phyloP scores from a whole-genome alignment of 23 tunicate species.

The Halocynthia roretzi region DNA sequence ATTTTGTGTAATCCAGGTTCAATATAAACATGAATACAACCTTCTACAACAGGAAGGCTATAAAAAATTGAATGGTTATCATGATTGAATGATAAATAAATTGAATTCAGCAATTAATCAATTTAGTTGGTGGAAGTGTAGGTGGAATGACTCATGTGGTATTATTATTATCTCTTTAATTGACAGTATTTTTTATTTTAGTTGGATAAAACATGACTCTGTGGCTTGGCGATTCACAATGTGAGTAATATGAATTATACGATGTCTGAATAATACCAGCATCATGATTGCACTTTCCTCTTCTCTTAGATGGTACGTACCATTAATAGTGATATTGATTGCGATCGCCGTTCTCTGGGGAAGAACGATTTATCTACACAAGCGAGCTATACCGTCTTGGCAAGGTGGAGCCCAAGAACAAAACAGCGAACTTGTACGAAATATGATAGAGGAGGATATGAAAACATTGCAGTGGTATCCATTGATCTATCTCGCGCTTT shows the following conservation, averaged over 20 bases:
- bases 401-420: conserved; percentile 64
- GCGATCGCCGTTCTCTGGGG: conserved; percentile 37
- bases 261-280: background rate
- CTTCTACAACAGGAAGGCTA: too few species aligned
- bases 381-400: conserved; percentile 34
- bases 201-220: conserved; percentile 84
- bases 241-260: conserved; percentile 9
- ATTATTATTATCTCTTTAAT: background rate
- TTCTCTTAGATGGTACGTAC: conserved; percentile 74
- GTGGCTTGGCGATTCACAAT: conserved; percentile 69
- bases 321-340: conserved; percentile 48
- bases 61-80: too few species aligned
- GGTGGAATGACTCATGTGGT: too few species aligned
- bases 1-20: too few species aligned
- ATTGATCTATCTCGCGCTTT: conserved; percentile 53
- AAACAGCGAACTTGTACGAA: conserved; percentile 36
- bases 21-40: too few species aligned
- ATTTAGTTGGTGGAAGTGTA: too few species aligned
- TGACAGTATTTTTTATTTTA: conserved; percentile 9
- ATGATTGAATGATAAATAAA: too few species aligned
- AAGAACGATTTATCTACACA: conserved; percentile 49
- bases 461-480: conserved; percentile 72
- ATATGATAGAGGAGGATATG: conserved; percentile 57
- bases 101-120: too few species aligned
- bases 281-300: background rate